Evolutionary conservation across 92 coral and sea anemone species (phyloP).

Genomic region (Isaurus tuberculatus): DNA sequence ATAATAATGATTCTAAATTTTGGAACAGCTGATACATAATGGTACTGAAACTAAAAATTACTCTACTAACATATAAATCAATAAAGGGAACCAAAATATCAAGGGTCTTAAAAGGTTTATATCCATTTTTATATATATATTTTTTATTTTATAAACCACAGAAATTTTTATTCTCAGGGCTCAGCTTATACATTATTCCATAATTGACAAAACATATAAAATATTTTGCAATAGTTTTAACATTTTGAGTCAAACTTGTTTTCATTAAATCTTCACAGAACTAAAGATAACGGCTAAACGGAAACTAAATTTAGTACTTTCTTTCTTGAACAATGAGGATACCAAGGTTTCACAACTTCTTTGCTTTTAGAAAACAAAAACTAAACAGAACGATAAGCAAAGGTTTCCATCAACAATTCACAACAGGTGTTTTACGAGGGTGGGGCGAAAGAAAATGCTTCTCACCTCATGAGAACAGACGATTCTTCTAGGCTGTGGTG

Average conservation of each 20-base stretch:
- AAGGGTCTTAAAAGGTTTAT: too few species aligned
- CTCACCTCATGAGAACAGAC: conserved; percentile 85
- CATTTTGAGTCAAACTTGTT: background rate
- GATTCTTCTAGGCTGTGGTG: conserved; percentile 87
- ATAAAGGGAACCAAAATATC: too few species aligned
- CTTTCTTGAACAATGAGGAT: background rate
- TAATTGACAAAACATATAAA: too few species aligned
- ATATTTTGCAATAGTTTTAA: background rate
- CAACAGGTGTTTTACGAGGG: conserved; percentile 44
- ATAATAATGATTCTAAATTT: too few species aligned
- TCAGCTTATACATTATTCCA: too few species aligned
- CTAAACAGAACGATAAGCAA: background rate
- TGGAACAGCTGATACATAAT: too few species aligned
- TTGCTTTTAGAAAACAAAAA: background rate
- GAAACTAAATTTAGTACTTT: background rate
- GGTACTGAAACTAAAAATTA: too few species aligned
- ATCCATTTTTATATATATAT: too few species aligned
- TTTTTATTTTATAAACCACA: too few species aligned
- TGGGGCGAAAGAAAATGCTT: conserved; percentile 13
- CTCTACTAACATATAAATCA: too few species aligned
- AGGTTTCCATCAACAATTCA: background rate
- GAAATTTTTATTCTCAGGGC: too few species aligned
- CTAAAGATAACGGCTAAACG: background rate
- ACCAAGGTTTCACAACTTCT: background rate
- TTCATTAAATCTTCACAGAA: background rate